phyloP scores from a whole-genome alignment of 2,797 vertebrate species.

The Hybognathus amarus region DNA sequence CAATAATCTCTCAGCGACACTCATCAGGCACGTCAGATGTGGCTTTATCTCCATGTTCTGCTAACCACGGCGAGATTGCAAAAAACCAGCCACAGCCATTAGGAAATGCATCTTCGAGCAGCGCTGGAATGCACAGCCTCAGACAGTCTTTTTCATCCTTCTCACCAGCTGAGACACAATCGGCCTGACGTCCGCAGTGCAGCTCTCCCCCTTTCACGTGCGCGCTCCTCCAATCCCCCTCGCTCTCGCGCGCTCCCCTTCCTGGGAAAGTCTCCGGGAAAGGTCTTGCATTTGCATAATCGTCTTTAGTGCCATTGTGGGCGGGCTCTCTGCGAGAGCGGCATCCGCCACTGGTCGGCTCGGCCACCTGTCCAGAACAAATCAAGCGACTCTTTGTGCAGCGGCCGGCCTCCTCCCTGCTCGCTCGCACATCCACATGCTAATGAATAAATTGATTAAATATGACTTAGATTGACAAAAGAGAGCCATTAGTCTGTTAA shows the following conservation, averaged over 20 bases:
- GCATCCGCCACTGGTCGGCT: conserved; percentile 61
- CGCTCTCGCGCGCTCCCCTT: conserved; percentile 64
- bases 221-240: conserved; percentile 54
- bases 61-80: not conserved
- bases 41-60: not conserved
- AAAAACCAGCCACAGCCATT: not conserved
- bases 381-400: conserved; percentile 66
- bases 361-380: conserved; percentile 86
- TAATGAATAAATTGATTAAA: conserved; percentile 64
- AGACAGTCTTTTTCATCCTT: conserved; percentile 16
- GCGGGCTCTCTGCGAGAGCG: conserved; percentile 71
- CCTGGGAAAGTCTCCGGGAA: conserved; percentile 84
- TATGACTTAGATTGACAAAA: conserved; percentile 52
- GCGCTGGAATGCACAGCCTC: conserved; percentile 2
- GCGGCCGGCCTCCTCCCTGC: not conserved
- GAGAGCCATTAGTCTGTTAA: conserved; percentile 14
- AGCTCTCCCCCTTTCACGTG: conserved; percentile 3
- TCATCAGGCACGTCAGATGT: not conserved
- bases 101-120: not conserved
- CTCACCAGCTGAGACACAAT: conserved; percentile 29
- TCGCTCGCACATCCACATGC: conserved; percentile 34
- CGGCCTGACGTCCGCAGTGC: conserved; percentile 26
- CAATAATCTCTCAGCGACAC: not conserved
- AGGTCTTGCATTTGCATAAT: conserved; percentile 83
- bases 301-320: conserved; percentile 78